A percentile compares a stretch with the other conserved stretches of the same genome.
Evolutionary conservation across 2,797 vertebrate species (phyloP).

Genomic region (Gambelia wislizenii): DNA sequence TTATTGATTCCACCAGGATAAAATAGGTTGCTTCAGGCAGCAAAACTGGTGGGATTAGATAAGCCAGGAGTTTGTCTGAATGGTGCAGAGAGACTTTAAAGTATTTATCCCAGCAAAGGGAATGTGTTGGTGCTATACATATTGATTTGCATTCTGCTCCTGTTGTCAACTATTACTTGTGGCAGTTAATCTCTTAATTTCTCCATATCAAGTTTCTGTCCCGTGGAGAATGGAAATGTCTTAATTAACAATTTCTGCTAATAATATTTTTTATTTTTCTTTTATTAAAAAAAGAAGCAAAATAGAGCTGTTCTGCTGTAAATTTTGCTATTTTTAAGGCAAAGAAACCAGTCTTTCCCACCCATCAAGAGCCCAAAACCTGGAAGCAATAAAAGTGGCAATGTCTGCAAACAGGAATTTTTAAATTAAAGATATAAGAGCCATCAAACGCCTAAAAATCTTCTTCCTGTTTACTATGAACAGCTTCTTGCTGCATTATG

Average conservation of each 20-base stretch:
- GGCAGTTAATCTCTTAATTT: neutral
- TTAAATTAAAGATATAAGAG: neutral
- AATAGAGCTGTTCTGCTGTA: neutral
- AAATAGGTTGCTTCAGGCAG: neutral
- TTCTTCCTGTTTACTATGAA: neutral
- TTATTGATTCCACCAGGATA: too few species aligned
- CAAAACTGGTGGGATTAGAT: neutral
- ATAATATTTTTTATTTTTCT: constrained; percentile 1
- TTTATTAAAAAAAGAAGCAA: neutral
- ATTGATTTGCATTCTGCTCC: neutral
- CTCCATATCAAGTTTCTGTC: neutral
- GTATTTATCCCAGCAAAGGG: neutral
- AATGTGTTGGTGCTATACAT: neutral
- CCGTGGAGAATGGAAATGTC: neutral
- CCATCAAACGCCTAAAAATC: neutral
- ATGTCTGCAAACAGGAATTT: neutral
- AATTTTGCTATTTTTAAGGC: too few species aligned
- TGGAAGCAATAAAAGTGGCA: neutral
- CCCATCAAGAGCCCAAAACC: neutral
- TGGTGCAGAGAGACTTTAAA: neutral
- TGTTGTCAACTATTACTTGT: neutral
- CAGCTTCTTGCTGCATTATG: neutral
- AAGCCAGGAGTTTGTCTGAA: neutral
- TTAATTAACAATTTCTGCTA: neutral
- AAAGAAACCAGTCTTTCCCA: neutral